Conservation (phyloP, 2,113 vertebrate genomes). For the Alethe diademata region DNA sequence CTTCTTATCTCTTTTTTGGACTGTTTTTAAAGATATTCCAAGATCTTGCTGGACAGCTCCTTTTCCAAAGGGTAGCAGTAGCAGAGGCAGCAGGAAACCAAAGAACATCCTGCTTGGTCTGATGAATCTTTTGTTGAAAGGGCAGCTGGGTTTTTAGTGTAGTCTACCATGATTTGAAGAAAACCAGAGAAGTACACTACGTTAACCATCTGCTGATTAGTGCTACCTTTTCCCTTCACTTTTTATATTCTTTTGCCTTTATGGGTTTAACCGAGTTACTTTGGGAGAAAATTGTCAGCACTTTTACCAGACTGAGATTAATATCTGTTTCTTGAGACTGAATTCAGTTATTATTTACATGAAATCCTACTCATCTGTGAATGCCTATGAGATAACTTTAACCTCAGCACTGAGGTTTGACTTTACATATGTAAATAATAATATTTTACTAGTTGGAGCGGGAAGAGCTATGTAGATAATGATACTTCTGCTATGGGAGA, state of each 20-base stretch:
- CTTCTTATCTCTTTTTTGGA: not conserved
- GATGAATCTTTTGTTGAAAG: not conserved
- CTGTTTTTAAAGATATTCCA: not conserved
- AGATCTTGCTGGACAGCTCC: conserved; percentile 55
- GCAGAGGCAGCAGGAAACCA: not conserved
- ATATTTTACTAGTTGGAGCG: not conserved
- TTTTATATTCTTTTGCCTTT: not conserved
- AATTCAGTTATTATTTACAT: not conserved
- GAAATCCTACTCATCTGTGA: not conserved
- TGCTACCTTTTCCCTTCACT: not conserved
- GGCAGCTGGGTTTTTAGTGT: not conserved
- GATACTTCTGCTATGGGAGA: not conserved
- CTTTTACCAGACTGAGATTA: not conserved
- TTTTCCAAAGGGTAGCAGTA: not conserved
- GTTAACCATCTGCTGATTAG: not conserved
- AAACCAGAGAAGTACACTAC: not conserved
- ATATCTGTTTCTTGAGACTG: not conserved
- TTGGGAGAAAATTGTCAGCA: not conserved
- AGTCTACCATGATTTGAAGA: not conserved
- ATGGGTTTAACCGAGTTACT: not conserved
- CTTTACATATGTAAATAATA: not conserved
- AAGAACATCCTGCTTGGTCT: not conserved
- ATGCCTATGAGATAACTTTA: not conserved
- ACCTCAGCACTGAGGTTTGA: not conserved
- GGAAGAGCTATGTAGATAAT: not conserved